Conservation (phyloP, 2,888 invertebrate species). For the Nymphalis c-album region DNA sequence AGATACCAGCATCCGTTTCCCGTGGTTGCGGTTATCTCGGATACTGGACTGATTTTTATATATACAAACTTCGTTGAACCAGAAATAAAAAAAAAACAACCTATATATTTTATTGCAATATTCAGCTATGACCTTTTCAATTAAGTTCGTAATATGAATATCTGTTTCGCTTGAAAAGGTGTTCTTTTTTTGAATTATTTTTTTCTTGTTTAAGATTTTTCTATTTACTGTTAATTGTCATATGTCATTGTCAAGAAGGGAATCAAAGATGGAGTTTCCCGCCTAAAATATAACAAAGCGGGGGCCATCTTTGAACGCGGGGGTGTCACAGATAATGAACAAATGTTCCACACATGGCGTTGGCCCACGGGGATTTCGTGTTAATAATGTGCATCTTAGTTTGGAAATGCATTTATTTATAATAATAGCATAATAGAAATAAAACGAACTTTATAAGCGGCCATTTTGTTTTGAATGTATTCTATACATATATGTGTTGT, state of each 20-base stretch:
- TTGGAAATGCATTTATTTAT: slow-evolving; percentile 1
- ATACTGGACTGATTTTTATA: slow-evolving; percentile 12
- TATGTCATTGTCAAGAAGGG: neutral
- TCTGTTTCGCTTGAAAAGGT: too few relatives aligned
- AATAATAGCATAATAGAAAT: too few relatives aligned
- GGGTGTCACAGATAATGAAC: slow-evolving; percentile 44
- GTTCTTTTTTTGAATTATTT: neutral
- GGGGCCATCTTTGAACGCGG: slow-evolving; percentile 50
- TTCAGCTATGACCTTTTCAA: too few relatives aligned
- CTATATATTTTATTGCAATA: neutral
- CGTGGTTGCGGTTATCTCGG: slow-evolving; percentile 25
- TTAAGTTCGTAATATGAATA: too few relatives aligned
- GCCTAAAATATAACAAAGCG: slow-evolving; percentile 46
- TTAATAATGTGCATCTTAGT: slow-evolving; percentile 8
- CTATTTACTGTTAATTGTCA: neutral
- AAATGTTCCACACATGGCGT: slow-evolving; percentile 58
- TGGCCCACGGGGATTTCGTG: slow-evolving; percentile 60
- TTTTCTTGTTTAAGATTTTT: neutral
- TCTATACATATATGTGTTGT: too few relatives aligned
- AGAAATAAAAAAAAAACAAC: neutral
- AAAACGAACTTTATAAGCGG: too few relatives aligned
- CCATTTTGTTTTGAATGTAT: too few relatives aligned
- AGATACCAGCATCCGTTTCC: slow-evolving; percentile 30
- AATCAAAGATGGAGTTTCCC: slow-evolving; percentile 7
- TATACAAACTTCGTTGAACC: neutral